These are phyloP conservation scores for Sclerurus mexicanus DNA, from an alignment of 2,113 vertebrate genomes.

Conservation along the genomic window DNA sequence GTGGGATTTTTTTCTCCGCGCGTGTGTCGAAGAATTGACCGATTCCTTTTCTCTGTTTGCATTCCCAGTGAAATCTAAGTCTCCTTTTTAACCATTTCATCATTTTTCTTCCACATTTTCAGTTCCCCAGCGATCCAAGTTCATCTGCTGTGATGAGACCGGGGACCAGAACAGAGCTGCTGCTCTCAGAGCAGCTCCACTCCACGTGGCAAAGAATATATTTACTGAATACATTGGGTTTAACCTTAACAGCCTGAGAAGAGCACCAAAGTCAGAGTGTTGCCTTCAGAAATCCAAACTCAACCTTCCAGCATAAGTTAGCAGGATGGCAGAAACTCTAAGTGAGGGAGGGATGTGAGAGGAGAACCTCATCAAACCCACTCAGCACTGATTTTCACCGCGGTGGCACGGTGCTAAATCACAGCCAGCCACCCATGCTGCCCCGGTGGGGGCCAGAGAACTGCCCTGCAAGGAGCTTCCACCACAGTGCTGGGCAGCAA, in stretches of 20 bases:
- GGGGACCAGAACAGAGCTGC: not conserved
- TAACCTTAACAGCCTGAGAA: not conserved
- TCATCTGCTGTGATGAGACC: not conserved
- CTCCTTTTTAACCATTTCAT: not conserved
- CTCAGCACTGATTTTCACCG: not conserved
- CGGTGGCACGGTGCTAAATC: conserved; percentile 2
- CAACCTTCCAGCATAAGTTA: not conserved
- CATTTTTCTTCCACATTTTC: not conserved
- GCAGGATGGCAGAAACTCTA: not conserved
- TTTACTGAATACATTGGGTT: not conserved
- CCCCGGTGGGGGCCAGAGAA: not conserved
- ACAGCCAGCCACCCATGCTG: not conserved
- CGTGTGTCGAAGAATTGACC: not conserved
- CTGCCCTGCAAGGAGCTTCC: not conserved
- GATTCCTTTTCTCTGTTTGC: not conserved
- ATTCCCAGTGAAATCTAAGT: not conserved
- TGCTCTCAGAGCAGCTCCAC: not conserved
- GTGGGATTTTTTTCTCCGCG: not conserved
- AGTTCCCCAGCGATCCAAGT: not conserved
- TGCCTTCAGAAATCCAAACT: not conserved
- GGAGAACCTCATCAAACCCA: not conserved
- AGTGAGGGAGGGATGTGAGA: not conserved
- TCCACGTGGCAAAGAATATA: not conserved
- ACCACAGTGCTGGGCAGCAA: not conserved
- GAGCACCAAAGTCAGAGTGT: not conserved